Percentiles rank a stretch among this genome's conserved stretches.
These are phyloP conservation scores for Ophion ventricosus DNA, from an alignment of 2,888 invertebrate genomes.

Conservation along the genomic window DNA sequence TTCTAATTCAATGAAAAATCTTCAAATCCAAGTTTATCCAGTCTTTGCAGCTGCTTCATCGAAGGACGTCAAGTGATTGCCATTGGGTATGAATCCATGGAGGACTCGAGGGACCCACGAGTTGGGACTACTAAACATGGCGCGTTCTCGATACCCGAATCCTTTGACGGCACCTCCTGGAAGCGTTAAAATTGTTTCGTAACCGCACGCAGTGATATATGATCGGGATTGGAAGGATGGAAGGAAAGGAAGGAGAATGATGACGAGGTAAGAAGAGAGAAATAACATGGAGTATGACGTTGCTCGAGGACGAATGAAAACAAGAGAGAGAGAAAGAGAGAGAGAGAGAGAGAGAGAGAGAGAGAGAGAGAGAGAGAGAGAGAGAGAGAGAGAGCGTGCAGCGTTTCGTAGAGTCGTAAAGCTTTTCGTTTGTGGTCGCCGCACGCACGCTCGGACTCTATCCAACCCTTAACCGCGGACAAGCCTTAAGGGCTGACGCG, in stretches of 20 bases:
- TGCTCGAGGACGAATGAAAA: conserved; percentile 14
- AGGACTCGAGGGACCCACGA: conserved; percentile 21
- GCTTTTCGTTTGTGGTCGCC: conserved; percentile 79
- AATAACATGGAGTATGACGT: conserved; percentile 15
- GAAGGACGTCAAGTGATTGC: too few species aligned
- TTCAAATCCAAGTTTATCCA: too few species aligned
- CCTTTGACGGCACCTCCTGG: conserved; percentile 70
- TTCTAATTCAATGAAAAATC: too few species aligned
- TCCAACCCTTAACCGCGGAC: conserved; percentile 79
- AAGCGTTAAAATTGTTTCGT: conserved; percentile 79
- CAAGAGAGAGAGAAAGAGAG: conserved; percentile 33
- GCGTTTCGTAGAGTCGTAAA: conserved; percentile 78
- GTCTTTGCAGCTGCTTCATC: not conserved
- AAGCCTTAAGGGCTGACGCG: conserved; percentile 74
- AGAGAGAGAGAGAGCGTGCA: not conserved
- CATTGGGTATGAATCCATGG: conserved; percentile 11
- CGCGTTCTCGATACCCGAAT: conserved; percentile 44
- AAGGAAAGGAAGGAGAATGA: conserved; percentile 12
- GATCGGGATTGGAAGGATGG: conserved; percentile 71
- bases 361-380: conserved; percentile 15
- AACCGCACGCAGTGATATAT: conserved; percentile 81
- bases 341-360: conserved; percentile 32
- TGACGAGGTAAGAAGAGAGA: conserved; percentile 30
- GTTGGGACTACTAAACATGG: conserved; percentile 17
- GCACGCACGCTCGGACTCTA: conserved; percentile 57